Evolutionary conservation across 2,888 invertebrate genomes (phyloP).

Genomic region (Stenodera caucasica): DNA sequence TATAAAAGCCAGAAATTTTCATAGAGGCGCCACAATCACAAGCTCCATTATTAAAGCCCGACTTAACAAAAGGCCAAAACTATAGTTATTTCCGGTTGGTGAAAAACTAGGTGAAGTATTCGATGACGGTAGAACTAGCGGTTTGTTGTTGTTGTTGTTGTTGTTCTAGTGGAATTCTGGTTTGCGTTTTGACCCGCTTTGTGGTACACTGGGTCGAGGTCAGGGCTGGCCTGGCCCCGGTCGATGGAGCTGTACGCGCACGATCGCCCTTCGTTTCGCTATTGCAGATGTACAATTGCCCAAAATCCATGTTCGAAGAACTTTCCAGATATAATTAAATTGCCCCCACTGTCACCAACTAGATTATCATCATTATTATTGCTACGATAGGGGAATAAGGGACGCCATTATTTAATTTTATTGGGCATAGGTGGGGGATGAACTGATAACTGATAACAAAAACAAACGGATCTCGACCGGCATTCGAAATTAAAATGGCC

Average conservation of each 20-base stretch:
- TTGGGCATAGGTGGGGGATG: constrained; percentile 13
- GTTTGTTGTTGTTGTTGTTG: no score
- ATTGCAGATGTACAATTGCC: constrained; percentile 27
- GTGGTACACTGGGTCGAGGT: constrained; percentile 51
- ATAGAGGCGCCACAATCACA: no score
- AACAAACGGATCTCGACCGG: no score
- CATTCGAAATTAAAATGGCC: no score
- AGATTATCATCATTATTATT: no score
- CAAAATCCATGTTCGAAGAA: neutral
- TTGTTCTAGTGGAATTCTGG: constrained; percentile 24
- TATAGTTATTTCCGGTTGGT: neutral
- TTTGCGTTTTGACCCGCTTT: constrained; percentile 45
- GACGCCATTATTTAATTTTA: constrained; percentile 12
- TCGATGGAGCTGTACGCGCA: constrained; percentile 50
- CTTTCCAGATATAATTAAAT: neutral
- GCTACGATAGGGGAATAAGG: neutral
- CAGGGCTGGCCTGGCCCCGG: constrained; percentile 50
- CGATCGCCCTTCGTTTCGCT: constrained; percentile 29
- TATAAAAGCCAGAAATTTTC: no score
- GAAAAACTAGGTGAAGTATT: neutral
- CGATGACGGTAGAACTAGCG: no score
- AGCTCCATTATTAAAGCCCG: neutral
- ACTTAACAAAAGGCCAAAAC: neutral
- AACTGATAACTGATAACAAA: constrained; percentile 12
- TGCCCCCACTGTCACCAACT: no score